phyloP scores from a whole-genome alignment of 2,888 invertebrate genomes.

The Microdon myrmicae region DNA sequence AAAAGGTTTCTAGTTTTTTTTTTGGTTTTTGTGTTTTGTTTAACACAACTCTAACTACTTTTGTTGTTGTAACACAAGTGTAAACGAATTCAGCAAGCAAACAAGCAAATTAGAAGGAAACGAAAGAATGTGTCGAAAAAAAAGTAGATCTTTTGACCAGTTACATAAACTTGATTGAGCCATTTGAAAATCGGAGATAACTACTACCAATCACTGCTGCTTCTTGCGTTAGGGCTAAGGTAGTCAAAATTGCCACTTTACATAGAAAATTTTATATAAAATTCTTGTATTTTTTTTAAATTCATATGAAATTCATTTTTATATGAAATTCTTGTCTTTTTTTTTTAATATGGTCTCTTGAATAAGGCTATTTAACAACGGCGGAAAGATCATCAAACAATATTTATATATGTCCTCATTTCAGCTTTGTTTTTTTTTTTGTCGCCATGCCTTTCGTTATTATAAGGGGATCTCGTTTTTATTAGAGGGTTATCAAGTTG shows the following conservation, averaged over 20 bases:
- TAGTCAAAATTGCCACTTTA: neutral
- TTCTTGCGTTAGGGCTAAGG: conserved; percentile 15
- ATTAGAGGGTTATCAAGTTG: too few species aligned
- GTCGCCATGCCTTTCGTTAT: too few species aligned
- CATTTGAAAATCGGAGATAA: conserved; percentile 45
- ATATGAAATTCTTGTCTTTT: neutral
- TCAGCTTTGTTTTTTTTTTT: too few species aligned
- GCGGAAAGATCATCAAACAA: conserved; percentile 1
- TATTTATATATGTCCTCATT: too few species aligned
- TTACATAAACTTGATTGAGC: conserved; percentile 15
- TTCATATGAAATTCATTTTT: conserved; percentile 40
- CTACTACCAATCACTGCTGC: conserved; percentile 57
- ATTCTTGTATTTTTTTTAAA: conserved; percentile 21
- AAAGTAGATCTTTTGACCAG: neutral
- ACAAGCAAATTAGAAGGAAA: conserved; percentile 5
- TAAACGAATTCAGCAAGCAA: conserved; percentile 23
- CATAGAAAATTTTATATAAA: conserved; percentile 23
- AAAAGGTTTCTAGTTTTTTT: conserved; percentile 11
- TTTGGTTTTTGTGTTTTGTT: conserved; percentile 11
- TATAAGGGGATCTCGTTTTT: too few species aligned
- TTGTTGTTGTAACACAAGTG: too few species aligned
- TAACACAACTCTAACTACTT: too few species aligned
- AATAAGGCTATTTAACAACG: too few species aligned
- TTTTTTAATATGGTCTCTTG: conserved; percentile 6
- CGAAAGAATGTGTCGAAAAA: neutral